Conservation (phyloP, 2,888 invertebrate species). For the Drosophila peninsularis region DNA sequence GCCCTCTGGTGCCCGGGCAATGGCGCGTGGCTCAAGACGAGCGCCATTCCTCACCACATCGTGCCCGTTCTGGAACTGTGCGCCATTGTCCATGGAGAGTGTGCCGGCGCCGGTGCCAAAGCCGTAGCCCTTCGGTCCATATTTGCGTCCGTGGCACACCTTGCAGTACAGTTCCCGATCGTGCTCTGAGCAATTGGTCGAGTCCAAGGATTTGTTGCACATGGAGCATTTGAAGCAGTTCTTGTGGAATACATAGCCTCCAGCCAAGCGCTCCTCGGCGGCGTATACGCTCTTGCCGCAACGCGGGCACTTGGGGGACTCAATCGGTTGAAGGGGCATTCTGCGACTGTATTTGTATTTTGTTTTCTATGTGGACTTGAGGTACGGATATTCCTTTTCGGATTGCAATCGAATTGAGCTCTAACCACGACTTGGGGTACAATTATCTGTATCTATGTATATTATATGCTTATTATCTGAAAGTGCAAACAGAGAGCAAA, state of each 20-base stretch:
- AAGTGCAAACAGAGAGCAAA: slow-evolving; percentile 65
- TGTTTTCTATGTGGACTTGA: slow-evolving; percentile 4
- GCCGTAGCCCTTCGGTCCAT: slow-evolving; percentile 70
- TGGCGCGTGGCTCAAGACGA: slow-evolving; percentile 89
- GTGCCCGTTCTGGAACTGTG: slow-evolving; percentile 68
- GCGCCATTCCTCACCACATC: slow-evolving; percentile 87
- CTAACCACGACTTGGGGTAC: slow-evolving; percentile 42
- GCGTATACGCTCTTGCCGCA: slow-evolving; percentile 75
- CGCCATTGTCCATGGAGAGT: slow-evolving; percentile 75
- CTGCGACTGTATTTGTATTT: slow-evolving; percentile 34
- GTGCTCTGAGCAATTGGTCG: slow-evolving; percentile 73
- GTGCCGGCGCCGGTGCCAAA: slow-evolving; percentile 74
- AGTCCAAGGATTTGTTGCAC: slow-evolving; percentile 77
- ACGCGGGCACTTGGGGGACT: slow-evolving; percentile 72
- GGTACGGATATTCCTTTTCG: slow-evolving; percentile 5
- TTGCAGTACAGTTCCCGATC: slow-evolving; percentile 74
- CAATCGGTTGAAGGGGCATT: slow-evolving; percentile 74
- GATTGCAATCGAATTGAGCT: slow-evolving; percentile 35
- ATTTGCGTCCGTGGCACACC: slow-evolving; percentile 70
- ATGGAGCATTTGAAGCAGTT: slow-evolving; percentile 76
- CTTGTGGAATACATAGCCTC: slow-evolving; percentile 76
- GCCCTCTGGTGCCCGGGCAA: slow-evolving; percentile 93
- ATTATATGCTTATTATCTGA: slow-evolving; percentile 75
- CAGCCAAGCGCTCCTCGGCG: slow-evolving; percentile 71
- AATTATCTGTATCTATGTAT: slow-evolving; percentile 51